Evolutionary conservation across 2,888 invertebrate genomes (phyloP), one percentile per base, ranked within the genome.

Genomic region (Coenonympha arcania): DNA sequence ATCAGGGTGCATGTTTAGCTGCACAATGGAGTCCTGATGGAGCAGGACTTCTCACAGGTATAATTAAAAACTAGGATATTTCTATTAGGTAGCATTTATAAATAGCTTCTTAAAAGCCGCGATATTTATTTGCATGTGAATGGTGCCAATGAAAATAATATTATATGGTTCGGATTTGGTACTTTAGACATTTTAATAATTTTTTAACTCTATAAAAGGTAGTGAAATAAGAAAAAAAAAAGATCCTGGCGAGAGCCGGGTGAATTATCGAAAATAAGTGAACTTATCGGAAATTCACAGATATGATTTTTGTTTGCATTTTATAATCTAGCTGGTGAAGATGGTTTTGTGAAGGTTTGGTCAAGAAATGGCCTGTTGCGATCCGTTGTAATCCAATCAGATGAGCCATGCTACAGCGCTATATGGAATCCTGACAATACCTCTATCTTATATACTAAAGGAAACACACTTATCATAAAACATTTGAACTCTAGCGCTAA

Each of bases 261-360:
- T n/a, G n/a, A n/a, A n/a, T n/a, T n/a, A n/a, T n/a, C n/a, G n/a
- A n/a, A n/a, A n/a, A n/a, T n/a, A n/a, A n/a, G n/a, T n/a, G n/a
- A n/a, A n/a, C n/a, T n/a, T n/a, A n/a, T n/a, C n/a, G n/a, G n/a
- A n/a, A n/a, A n/a, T n/a, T n/a, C n/a, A 6, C 6, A 24, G 24
- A 2, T 6, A 11, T 15, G 5, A 30, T 30, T 13, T 30, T 3
- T 9, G 16, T 20, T n/a, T n/a, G n/a, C 19, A 6, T 41, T 20
- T 11, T 13, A 33, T 51, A 28, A 19, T 66, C 11, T 76, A 93
- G 98, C 94, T 55, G 98, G 98, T 0, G 99, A 99, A 87, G 99
- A 99, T 83, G 99, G 99, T 1, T 90, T 91, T 49, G 91, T 99
- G 2, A 98, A 98, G 84, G 92, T 99, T 52, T 99, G 99, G 99